A percentile compares a stretch with the other conserved stretches of the same genome.
Evolutionary conservation across 2,113 vertebrate genomes (phyloP).

Genomic region (Syngnathus scovelli): DNA sequence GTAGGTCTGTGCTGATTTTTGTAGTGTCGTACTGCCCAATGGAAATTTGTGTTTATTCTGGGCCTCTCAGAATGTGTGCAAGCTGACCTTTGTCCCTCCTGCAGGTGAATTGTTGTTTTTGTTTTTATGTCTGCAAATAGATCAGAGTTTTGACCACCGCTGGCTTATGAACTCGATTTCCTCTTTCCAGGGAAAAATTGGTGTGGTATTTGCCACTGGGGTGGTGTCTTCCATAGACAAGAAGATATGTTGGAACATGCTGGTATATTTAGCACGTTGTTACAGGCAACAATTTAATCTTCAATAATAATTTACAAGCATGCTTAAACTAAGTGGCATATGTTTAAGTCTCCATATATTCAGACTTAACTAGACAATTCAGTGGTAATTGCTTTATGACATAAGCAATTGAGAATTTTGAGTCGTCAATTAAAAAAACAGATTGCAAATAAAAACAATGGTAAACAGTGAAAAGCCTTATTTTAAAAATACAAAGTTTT

Average conservation of each 20-base stretch:
- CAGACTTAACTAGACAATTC: no score
- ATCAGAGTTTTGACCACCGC: conserved; percentile 19
- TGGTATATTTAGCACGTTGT: neutral
- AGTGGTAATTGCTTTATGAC: neutral
- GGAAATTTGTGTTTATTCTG: conserved; percentile 9
- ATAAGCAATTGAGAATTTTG: neutral
- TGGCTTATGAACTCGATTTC: conserved; percentile 18
- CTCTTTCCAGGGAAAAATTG: conserved; percentile 39
- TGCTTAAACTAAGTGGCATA: neutral
- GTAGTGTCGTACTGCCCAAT: neutral
- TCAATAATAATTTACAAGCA: neutral
- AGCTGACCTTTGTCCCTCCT: conserved; percentile 23
- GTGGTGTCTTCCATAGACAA: conserved; percentile 31
- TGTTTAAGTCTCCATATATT: no score
- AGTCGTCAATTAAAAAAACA: neutral
- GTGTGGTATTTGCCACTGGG: conserved; percentile 9
- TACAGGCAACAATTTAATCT: neutral
- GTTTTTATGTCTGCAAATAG: conserved; percentile 30
- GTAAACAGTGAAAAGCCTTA: neutral
- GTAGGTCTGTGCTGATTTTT: neutral
- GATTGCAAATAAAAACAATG: neutral
- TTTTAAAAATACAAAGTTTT: neutral
- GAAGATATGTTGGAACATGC: neutral
- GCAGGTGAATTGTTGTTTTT: conserved; percentile 22
- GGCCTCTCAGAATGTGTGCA: conserved; percentile 20